Percentiles rank a stretch among this genome's conserved stretches.
Conservation (phyloP, 2,113 vertebrate genomes). For the Amphiprion ocellaris region DNA sequence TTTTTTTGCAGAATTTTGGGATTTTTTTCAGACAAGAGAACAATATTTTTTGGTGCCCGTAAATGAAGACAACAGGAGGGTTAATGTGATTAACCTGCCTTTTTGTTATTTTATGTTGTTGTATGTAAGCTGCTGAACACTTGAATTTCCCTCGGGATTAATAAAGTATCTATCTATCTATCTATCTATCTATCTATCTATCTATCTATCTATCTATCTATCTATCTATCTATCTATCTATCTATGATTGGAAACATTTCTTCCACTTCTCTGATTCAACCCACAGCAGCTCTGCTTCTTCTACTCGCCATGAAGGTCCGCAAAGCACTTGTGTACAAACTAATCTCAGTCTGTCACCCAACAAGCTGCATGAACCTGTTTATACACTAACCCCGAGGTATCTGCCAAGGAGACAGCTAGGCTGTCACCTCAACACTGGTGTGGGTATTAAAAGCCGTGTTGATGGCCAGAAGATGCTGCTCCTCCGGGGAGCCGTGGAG, state of each 20-base stretch:
- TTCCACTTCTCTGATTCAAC: conserved; percentile 41
- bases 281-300: conserved; percentile 18
- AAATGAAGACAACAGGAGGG: too few relatives aligned
- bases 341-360: conserved; percentile 66
- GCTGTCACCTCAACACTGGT: conserved; percentile 76
- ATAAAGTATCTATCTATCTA: too few relatives aligned
- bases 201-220: too few relatives aligned
- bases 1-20: too few relatives aligned
- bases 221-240: too few relatives aligned
- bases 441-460: conserved; percentile 83
- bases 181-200: too few relatives aligned
- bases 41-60: too few relatives aligned
- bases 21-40: too few relatives aligned
- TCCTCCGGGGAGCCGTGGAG: conserved; percentile 51
- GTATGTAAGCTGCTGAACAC: too few relatives aligned
- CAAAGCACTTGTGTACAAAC: conserved; percentile 68
- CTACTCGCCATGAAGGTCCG: conserved; percentile 25
- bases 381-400: conserved; percentile 73
- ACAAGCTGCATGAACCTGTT: conserved; percentile 67
- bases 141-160: too few relatives aligned
- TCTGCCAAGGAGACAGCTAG: conserved; percentile 81
- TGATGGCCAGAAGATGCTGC: conserved; percentile 74
- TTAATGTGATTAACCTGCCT: too few relatives aligned
- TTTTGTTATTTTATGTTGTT: too few relatives aligned
- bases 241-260: conserved; percentile 36